Base-by-base conservation (phyloP, 2,888 invertebrate species). In the Pammene fasciana region DNA sequence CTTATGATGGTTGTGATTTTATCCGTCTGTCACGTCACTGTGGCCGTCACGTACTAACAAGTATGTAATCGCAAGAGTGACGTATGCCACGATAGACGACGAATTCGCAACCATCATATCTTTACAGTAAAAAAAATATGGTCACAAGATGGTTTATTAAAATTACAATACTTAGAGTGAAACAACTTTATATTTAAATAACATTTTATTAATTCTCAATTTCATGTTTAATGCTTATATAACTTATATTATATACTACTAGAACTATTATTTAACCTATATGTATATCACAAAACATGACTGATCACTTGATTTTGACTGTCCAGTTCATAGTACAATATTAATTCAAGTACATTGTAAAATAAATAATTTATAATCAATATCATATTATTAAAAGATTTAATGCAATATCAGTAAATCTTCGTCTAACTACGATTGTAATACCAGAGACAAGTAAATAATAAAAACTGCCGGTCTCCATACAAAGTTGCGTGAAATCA, bases 221-320 rank as follows among this genome's bases (percentile, higher is more conserved):
- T 71, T 61, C 36, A 72, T 62, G 68, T 72, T 71, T 65, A 71
- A 73, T 65, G 68, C 71, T 73, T 70, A 72, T 62, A 56, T 34
- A 8, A 54, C 71, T 73, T 70, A 72, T 62, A 56, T 34, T 16
- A 54, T 70, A 60, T 60, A 75, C 59, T 70, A 68, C 73, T 66
- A 75, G 72, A 73, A 68, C 71, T 78, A 74, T 78, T 72, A 79
- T 82, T 79, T 81, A 81, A 82, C 75, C 86, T 88, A 88, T 83
- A 68, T 36, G 60, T 81, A 86, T 88, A 89, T 89, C 89, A 89
- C 89, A 89, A 88, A 87, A 86, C 79, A 86, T 85, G 87, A 86
- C 86, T 86, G 83, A 83, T 82, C 79, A 80, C 78, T 79, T 79
- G 57, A 56, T 76, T 72, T 72, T 77, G 75, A 79, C 65, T 65